A percentile compares a stretch with the other conserved stretches of the same genome.
phyloP scores from a whole-genome alignment of 2,113 vertebrate genomes.

The Nothobranchius furzeri region DNA sequence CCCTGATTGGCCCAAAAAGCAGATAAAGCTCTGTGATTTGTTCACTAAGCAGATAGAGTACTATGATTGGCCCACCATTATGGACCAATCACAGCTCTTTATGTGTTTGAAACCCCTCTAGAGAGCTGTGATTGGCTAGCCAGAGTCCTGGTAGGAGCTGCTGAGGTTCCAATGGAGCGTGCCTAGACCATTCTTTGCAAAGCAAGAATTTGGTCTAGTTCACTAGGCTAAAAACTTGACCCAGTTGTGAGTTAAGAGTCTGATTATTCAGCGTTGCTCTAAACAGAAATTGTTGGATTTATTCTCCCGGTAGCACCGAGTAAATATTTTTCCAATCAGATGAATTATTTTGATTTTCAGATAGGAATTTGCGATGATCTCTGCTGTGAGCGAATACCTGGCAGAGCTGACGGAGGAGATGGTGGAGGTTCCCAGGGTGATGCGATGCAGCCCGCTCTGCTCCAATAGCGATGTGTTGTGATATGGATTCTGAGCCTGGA shows the following conservation, averaged over 20 bases:
- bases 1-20: too few relatives aligned
- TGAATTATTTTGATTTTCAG: background rate
- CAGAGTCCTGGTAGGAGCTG: too few relatives aligned
- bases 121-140: too few relatives aligned
- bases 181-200: too few relatives aligned
- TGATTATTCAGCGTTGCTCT: background rate
- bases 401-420: slow-evolving; percentile 97
- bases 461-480: slow-evolving; percentile 95
- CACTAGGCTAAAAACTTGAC: slow-evolving; percentile 16
- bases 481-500: slow-evolving; percentile 88
- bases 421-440: slow-evolving; percentile 96
- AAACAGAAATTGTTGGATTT: background rate
- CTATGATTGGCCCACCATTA: too few relatives aligned
- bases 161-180: too few relatives aligned
- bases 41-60: too few relatives aligned
- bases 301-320: background rate
- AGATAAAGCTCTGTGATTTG: too few relatives aligned
- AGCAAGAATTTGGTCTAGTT: too few relatives aligned
- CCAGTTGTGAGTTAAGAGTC: background rate
- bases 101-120: too few relatives aligned
- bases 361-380: background rate
- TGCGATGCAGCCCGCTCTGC: slow-evolving; percentile 96
- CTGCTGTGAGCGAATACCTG: slow-evolving; percentile 74
- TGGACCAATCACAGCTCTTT: too few relatives aligned
- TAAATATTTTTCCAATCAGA: background rate